Evolutionary conservation across 2,888 invertebrate genomes (phyloP), one percentile per base, ranked within the genome.

Genomic region (Julus scanicus): DNA sequence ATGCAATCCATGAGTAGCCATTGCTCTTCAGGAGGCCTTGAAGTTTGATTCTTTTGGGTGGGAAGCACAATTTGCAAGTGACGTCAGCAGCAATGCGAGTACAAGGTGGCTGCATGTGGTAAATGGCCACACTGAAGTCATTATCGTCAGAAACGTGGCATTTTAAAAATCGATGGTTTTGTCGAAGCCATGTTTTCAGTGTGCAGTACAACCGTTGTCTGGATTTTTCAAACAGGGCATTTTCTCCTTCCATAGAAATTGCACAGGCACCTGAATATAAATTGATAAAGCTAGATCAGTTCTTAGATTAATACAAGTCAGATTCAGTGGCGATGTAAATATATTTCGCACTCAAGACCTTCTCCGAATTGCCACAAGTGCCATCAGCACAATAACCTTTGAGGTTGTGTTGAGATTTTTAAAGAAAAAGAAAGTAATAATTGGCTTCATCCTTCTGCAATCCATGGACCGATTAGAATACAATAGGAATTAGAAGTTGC

Each of bases 1-100:
- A 48, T 40, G 84, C 84, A 84, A 48, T 84, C 84, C 84, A 84
- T n/a, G 84, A 84, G n/a, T 20, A 84, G n/a, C 48, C 44, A 40
- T 40, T 84, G 48, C 84, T 48, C 44, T 84, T 40, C n/a, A 48
- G 15, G 84, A 48, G 40, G 17, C 84, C 44, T 40, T 84, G 84
- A n/a, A 84, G 40, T 40, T 48, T 40, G 84, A 84, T 84, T 20
- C 40, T 4, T 84, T 84, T 84, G 44, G 84, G 84, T 20, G 84
- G 84, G 20, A 20, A 48, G 17, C 84, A 84, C 20, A 84, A 37
- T 20, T 48, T 84, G 84, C 84, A 84, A 20, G 48, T 84, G 48
- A 84, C 84, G 13, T 84, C 48, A 48, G 84, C 84, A 40, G 84
- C 84, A 71, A 71, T 71, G 0, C 71, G 71, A 71, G 71, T 71